Percentiles rank a stretch among this genome's conserved stretches.
Conservation (phyloP, 2,888 invertebrate species). For the Euzetes globulus region DNA sequence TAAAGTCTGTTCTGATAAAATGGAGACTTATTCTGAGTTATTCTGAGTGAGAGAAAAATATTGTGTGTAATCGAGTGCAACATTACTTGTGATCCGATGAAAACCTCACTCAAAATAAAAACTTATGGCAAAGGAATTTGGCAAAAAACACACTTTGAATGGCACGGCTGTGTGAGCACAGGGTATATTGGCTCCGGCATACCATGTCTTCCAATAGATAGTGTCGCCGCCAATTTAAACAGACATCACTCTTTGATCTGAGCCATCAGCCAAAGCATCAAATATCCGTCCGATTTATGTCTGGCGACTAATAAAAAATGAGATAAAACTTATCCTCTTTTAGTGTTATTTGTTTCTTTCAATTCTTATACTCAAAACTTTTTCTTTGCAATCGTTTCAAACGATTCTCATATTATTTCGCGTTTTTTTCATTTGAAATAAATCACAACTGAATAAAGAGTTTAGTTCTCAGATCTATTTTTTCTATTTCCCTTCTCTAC, state of each 20-base stretch:
- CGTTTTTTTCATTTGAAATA: not conserved
- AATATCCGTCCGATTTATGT: not conserved
- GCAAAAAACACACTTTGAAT: too few relatives aligned
- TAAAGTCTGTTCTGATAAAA: too few relatives aligned
- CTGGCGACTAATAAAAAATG: not conserved
- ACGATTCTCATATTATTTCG: not conserved
- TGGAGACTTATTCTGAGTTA: too few relatives aligned
- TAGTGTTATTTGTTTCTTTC: too few relatives aligned
- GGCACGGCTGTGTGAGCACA: too few relatives aligned
- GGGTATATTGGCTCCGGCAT: too few relatives aligned
- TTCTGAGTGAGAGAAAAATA: not conserved
- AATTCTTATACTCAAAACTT: too few relatives aligned
- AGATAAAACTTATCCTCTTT: too few relatives aligned
- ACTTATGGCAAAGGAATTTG: too few relatives aligned
- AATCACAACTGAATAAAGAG: not conserved
- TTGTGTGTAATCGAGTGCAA: not conserved
- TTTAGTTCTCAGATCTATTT: not conserved
- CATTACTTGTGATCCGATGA: not conserved
- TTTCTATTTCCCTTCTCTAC: not conserved
- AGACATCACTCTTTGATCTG: not conserved
- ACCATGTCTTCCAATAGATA: too few relatives aligned
- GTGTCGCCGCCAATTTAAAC: not conserved
- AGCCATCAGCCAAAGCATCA: not conserved
- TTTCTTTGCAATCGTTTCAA: not conserved
- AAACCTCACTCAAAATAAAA: not conserved